A percentile compares a stretch with the other conserved stretches of the same genome.
Evolutionary conservation across 2,888 invertebrate genomes (phyloP).

Genomic region (Candidula unifasciata): DNA sequence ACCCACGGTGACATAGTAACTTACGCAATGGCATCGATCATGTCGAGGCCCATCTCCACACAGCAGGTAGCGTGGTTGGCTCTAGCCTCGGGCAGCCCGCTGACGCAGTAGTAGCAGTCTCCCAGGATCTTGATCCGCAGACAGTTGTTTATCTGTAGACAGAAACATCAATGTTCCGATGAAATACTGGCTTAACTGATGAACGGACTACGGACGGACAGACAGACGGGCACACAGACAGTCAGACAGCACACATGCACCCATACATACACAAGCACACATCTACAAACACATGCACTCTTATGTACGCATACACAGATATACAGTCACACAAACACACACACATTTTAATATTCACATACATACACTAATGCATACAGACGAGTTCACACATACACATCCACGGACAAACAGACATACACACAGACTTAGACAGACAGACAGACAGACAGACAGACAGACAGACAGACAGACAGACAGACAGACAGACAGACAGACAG

Average conservation of each 20-base stretch:
- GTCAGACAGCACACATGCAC: neutral
- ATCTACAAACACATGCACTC: neutral
- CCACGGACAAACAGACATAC: no score
- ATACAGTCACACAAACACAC: no score
- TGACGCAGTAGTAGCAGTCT: conserved; percentile 80
- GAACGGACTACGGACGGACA: no score
- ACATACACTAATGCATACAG: neutral
- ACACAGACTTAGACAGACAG: neutral
- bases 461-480: neutral
- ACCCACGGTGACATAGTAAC: conserved; percentile 50
- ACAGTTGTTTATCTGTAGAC: conserved; percentile 78
- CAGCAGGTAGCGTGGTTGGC: conserved; percentile 79
- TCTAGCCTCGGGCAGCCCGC: conserved; percentile 78
- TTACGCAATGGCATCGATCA: conserved; percentile 79
- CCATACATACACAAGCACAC: neutral
- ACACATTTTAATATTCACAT: neutral
- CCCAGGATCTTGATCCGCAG: conserved; percentile 79
- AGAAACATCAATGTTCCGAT: no score
- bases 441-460: neutral
- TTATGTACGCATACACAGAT: no score
- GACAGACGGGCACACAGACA: no score
- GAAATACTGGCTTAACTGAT: neutral
- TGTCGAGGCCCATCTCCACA: conserved; percentile 80
- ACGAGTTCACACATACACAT: no score
- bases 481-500: neutral